Evolutionary conservation across 2,797 vertebrate species (phyloP), one percentile per base, ranked within the genome.

Genomic region (Pyrocephalus nanus): DNA sequence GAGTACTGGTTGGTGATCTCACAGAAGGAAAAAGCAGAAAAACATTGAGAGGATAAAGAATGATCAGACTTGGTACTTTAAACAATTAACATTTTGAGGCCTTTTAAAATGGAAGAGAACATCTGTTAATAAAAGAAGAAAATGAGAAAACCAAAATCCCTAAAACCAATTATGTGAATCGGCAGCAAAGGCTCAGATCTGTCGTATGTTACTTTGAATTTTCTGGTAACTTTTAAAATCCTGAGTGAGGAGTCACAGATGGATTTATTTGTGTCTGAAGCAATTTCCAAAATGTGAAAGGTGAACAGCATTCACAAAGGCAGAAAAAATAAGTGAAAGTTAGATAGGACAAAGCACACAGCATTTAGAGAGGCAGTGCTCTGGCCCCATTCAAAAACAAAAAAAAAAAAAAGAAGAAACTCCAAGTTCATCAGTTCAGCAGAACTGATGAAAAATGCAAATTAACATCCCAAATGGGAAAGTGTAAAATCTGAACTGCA

Each of bases 81-180:
- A 92, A 89, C 85, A 94, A 95, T 91, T 86, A 94, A 90, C 79
- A 90, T 90, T 96, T 88, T 65, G 47, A 69, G 51, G 73, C 17
- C 66, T 23, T 90, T 89, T 94, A 66, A 94, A 91, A 88, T 69
- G 27, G 69, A 67, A 90, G 30, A 48, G 62, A 90, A 65, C 32
- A 47, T 72, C 58, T 88, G 66, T 81, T 93, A 90, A 86, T 81
- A 93, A 81, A 94, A 71, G 79, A 65, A 91, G 79, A 84, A 96
- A 94, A 90, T 67, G 62, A 78, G 84, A 94, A 95, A 94, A 76
- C 34, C 19, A 27, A 70, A 38, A 11, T 36, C 53, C 58, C 54
- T 75, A 54, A 90, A 96, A 90, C 36, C 51, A 74, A 79, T 86
- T 86, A 73, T 7, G 64, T 2, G 77, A 87, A 76, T 73, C 62